These are phyloP conservation scores for Latheticus oryzae DNA, from an alignment of 2,888 invertebrate genomes.

Conservation along the genomic window DNA sequence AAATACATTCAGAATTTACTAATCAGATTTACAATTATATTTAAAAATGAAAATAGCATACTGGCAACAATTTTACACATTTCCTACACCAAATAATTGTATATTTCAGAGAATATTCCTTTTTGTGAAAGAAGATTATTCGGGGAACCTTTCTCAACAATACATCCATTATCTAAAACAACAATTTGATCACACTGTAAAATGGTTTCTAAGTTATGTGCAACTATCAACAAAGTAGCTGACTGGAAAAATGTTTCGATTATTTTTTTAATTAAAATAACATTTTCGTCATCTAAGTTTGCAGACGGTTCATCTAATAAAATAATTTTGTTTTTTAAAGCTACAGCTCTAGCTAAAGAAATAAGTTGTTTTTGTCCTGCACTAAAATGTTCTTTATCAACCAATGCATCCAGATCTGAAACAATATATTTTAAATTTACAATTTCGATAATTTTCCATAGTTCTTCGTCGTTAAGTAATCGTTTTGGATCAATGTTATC, in stretches of 20 bases:
- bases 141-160: too few relatives aligned
- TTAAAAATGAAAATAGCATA: too few relatives aligned
- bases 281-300: slow-evolving; percentile 69
- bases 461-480: slow-evolving; percentile 52
- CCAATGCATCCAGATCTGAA: slow-evolving; percentile 56
- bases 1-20: too few relatives aligned
- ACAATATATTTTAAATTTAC: slow-evolving; percentile 62
- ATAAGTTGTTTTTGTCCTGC: slow-evolving; percentile 70
- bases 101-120: too few relatives aligned
- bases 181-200: slow-evolving; percentile 70
- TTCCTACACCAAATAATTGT: too few relatives aligned
- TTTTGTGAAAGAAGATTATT: too few relatives aligned
- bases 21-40: too few relatives aligned
- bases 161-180: slow-evolving; percentile 68
- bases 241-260: slow-evolving; percentile 67
- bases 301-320: slow-evolving; percentile 71
- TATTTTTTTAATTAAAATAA: slow-evolving; percentile 67
- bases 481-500: slow-evolving; percentile 56
- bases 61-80: too few relatives aligned
- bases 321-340: slow-evolving; percentile 67
- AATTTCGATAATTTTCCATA: slow-evolving; percentile 57
- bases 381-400: too few relatives aligned
- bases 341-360: slow-evolving; percentile 69
- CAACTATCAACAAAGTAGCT: slow-evolving; percentile 69
- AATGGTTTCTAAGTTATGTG: slow-evolving; percentile 66